A percentile compares a stretch with the other conserved stretches of the same genome.
Conservation (phyloP, 2,797 vertebrate species). For the Apogon hyalosoma region DNA sequence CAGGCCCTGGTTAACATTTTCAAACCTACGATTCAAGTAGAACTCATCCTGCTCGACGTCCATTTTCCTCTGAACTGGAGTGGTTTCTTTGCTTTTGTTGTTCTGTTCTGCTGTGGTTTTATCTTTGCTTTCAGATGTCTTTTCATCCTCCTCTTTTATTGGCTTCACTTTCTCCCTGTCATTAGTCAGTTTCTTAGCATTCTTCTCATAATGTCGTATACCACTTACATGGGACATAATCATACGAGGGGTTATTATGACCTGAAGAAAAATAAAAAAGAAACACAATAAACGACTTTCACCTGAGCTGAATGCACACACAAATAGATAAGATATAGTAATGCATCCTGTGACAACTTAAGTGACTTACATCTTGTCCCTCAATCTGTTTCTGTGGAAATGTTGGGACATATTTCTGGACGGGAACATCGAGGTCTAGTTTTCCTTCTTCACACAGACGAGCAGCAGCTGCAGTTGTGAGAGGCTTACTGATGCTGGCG, state of each 20-base stretch:
- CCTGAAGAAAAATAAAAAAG: slow-evolving; percentile 77
- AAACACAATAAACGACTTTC: slow-evolving; percentile 26
- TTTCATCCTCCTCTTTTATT: slow-evolving; percentile 67
- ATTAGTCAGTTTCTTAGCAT: slow-evolving; percentile 91
- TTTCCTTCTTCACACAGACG: slow-evolving; percentile 93
- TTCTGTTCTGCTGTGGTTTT: slow-evolving; percentile 65
- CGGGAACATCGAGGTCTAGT: slow-evolving; percentile 92
- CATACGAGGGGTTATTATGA: slow-evolving; percentile 91
- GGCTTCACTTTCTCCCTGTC: slow-evolving; percentile 86
- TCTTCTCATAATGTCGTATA: slow-evolving; percentile 97
- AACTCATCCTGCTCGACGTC: slow-evolving; percentile 94
- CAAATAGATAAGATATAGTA: not conserved
- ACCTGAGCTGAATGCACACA: not conserved
- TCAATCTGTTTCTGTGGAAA: slow-evolving; percentile 95
- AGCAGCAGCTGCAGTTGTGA: slow-evolving; percentile 92
- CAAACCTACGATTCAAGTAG: slow-evolving; percentile 94
- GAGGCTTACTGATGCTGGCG: slow-evolving; percentile 97
- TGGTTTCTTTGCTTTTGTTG: slow-evolving; percentile 64
- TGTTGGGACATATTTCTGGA: slow-evolving; percentile 95
- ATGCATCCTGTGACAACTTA: not conserved
- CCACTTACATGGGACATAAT: slow-evolving; percentile 96
- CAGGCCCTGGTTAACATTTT: slow-evolving; percentile 89
- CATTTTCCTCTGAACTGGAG: slow-evolving; percentile 81
- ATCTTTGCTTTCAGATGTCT: slow-evolving; percentile 64
- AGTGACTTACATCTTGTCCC: slow-evolving; percentile 89